Percentiles rank a stretch among this genome's conserved stretches.
Conservation (phyloP, 2,888 invertebrate genomes). For the Nymphalis c-album region DNA sequence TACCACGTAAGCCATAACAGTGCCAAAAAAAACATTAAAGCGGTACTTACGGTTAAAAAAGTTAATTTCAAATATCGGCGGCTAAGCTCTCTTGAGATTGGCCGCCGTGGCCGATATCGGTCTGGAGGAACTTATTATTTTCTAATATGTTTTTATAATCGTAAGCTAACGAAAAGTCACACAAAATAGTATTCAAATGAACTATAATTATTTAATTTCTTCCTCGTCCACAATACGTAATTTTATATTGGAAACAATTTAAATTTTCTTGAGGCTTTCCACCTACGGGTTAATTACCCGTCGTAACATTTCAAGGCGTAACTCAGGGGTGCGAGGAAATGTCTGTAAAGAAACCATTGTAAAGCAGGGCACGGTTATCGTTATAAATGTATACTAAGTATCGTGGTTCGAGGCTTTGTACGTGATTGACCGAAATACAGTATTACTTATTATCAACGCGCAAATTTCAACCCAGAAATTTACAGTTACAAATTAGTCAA, state of each 20-base stretch:
- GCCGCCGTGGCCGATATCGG: no score
- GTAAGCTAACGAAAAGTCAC: no score
- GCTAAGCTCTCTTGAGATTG: no score
- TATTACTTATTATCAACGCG: neutral
- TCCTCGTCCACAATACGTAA: neutral
- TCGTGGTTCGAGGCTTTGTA: slow-evolving; percentile 13
- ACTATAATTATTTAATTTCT: neutral
- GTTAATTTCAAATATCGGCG: neutral
- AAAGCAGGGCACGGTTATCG: slow-evolving; percentile 19
- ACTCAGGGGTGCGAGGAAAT: slow-evolving; percentile 22
- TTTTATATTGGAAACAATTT: slow-evolving; percentile 12
- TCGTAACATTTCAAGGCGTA: slow-evolving; percentile 39
- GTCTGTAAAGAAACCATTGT: slow-evolving; percentile 31
- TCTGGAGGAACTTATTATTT: no score
- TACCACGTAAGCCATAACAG: slow-evolving; percentile 16
- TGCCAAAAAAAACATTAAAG: neutral
- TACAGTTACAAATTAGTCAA: neutral
- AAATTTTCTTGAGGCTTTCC: slow-evolving; percentile 20
- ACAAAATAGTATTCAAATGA: no score
- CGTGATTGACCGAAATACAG: slow-evolving; percentile 4
- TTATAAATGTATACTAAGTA: slow-evolving; percentile 19
- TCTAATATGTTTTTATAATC: neutral
- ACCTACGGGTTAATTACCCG: slow-evolving; percentile 33
- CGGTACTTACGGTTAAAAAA: neutral
- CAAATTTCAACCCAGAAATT: neutral